Evolutionary conservation across 2,888 invertebrate genomes (phyloP).

Genomic region (Mythimna pallens): DNA sequence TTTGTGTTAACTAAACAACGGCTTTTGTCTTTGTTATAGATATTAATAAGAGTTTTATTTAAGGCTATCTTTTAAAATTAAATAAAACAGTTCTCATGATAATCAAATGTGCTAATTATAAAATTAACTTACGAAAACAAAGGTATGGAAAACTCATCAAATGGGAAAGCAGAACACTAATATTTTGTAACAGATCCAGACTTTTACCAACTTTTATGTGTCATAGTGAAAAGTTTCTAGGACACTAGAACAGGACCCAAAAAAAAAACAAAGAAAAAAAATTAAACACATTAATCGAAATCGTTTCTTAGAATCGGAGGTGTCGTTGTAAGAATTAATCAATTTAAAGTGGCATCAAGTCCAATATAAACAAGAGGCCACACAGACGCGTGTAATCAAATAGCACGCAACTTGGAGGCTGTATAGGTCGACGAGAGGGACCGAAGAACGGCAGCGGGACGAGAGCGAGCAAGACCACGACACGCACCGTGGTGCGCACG

Average conservation of each 20-base stretch:
- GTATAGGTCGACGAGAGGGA: conserved; percentile 74
- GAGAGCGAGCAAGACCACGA: conserved; percentile 77
- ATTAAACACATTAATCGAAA: conserved; percentile 62
- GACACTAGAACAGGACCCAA: not conserved
- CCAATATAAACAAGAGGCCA: conserved; percentile 88
- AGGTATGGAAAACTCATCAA: not conserved
- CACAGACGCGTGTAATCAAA: conserved; percentile 87
- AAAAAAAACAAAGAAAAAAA: conserved; percentile 3
- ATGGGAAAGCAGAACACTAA: not conserved
- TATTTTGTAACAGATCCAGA: not conserved
- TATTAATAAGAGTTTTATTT: not conserved
- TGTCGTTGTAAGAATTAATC: conserved; percentile 86
- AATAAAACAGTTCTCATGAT: not conserved
- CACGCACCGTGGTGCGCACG: conserved; percentile 81
- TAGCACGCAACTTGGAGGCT: conserved; percentile 85
- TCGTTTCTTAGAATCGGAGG: conserved; percentile 78
- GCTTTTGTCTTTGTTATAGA: not conserved
- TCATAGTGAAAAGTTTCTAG: not conserved
- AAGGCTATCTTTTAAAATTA: not conserved
- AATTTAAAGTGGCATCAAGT: conserved; percentile 88
- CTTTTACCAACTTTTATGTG: not conserved
- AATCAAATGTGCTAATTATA: not conserved
- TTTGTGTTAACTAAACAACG: not conserved
- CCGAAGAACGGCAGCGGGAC: conserved; percentile 56
- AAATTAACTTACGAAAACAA: not conserved